Evolutionary conservation across 2,888 invertebrate species (phyloP), one percentile per base, ranked within the genome.

Genomic region (Lomographa bimaculata): DNA sequence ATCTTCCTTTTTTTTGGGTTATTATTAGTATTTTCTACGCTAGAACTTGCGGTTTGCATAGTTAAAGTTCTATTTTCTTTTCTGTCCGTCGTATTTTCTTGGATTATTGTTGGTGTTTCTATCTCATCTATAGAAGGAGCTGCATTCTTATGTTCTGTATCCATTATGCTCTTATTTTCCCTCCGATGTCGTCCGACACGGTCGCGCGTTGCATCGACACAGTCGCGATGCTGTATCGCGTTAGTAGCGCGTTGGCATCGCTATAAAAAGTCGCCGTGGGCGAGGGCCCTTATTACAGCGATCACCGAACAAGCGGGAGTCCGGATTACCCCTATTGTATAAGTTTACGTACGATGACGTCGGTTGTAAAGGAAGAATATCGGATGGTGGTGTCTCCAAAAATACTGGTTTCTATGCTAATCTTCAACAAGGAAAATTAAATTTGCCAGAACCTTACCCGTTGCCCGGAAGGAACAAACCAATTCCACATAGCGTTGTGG

Each of bases 301-400:
- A n/a, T n/a, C n/a, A n/a, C n/a, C n/a, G n/a, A n/a, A n/a, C n/a
- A n/a, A n/a, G n/a, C n/a, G n/a, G n/a, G n/a, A n/a, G n/a, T n/a
- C n/a, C n/a, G n/a, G n/a, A n/a, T n/a, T n/a, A n/a, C n/a, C n/a
- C n/a, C n/a, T n/a, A n/a, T n/a, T n/a, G n/a, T n/a, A n/a, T n/a
- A n/a, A n/a, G n/a, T n/a, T n/a, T n/a, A n/a, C n/a, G n/a, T n/a
- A n/a, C n/a, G n/a, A n/a, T n/a, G n/a, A n/a, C n/a, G n/a, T n/a
- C n/a, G n/a, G n/a, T n/a, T n/a, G 25, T 47, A 43, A 41, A 17
- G 24, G 24, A 11, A 24, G 24, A 24, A 11, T 24, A 24, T 11
- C 11, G 11, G 24, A 11, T 48, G 54, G 52, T 23, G 48, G 52
- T 34, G 42, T 55, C 1, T 52, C 51, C 37, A 54, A 50, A 52